These are phyloP conservation scores for Acanthacorydalis orientalis DNA, from an alignment of 2,888 invertebrate genomes.

Conservation along the genomic window DNA sequence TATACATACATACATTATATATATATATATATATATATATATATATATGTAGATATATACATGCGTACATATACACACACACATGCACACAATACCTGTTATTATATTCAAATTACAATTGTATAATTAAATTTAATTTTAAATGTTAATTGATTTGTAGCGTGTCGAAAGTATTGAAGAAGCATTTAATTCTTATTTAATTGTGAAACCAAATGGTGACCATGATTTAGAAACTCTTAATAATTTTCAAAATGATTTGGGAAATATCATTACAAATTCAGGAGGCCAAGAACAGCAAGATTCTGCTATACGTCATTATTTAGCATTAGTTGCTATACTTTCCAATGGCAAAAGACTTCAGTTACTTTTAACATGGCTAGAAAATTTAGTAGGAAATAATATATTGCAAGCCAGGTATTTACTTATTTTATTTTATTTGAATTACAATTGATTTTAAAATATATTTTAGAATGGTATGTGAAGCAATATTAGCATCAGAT, in stretches of 20 bases:
- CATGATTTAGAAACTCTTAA: constrained; percentile 50
- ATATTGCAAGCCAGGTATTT: constrained; percentile 56
- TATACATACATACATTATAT: neutral
- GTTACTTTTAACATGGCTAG: constrained; percentile 56
- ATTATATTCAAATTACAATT: no score
- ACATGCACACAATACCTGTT: no score
- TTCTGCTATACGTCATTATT: constrained; percentile 53
- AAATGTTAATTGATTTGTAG: constrained; percentile 22
- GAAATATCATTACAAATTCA: constrained; percentile 18
- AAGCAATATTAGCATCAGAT: constrained; percentile 68
- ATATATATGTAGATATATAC: no score
- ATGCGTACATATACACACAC: no score
- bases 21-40: neutral
- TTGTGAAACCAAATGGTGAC: constrained; percentile 44
- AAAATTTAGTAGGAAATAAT: constrained; percentile 54
- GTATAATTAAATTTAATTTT: no score
- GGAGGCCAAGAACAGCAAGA: constrained; percentile 59
- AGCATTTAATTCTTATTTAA: constrained; percentile 75
- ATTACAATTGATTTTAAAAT: neutral
- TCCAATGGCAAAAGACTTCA: constrained; percentile 61
- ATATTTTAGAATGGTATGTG: constrained; percentile 59
- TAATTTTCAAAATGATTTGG: constrained; percentile 51
- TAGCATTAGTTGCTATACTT: constrained; percentile 52
- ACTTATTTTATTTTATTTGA: neutral
- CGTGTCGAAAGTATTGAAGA: constrained; percentile 73